phyloP scores from a whole-genome alignment of 2,888 invertebrate genomes.

The Meandrusa payeni region DNA sequence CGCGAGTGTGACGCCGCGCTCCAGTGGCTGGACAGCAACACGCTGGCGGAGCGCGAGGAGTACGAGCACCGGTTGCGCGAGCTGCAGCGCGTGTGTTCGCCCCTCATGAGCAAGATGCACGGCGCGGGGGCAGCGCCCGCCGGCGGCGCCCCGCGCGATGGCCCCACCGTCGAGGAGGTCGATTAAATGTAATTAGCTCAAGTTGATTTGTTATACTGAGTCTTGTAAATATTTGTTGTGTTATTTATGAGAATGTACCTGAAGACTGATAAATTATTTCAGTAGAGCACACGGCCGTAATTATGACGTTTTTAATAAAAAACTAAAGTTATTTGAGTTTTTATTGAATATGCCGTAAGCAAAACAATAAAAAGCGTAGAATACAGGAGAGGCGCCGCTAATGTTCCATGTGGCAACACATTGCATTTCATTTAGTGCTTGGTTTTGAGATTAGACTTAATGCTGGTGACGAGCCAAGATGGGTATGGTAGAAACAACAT shows the following conservation, averaged over 20 bases:
- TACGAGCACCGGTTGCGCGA: conserved; percentile 82
- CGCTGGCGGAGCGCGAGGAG: conserved; percentile 82
- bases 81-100: conserved; percentile 78
- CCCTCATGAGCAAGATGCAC: conserved; percentile 68
- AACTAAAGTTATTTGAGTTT: no score
- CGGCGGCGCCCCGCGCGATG: conserved; percentile 1
- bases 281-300: background rate
- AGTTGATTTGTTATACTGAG: background rate
- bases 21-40: conserved; percentile 86
- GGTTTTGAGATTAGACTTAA: no score
- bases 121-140: conserved; percentile 6
- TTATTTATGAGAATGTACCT: background rate
- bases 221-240: background rate
- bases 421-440: no score
- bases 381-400: no score
- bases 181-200: background rate
- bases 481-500: no score
- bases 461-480: no score
- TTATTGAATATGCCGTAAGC: no score
- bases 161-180: conserved; percentile 22
- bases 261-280: conserved; percentile 8
- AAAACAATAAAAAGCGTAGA: no score
- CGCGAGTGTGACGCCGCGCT: conserved; percentile 81
- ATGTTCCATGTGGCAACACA: no score
- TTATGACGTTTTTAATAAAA: no score